Evolutionary conservation across 2,113 vertebrate genomes (phyloP).

Genomic region (Odontophorus gujanensis): DNA sequence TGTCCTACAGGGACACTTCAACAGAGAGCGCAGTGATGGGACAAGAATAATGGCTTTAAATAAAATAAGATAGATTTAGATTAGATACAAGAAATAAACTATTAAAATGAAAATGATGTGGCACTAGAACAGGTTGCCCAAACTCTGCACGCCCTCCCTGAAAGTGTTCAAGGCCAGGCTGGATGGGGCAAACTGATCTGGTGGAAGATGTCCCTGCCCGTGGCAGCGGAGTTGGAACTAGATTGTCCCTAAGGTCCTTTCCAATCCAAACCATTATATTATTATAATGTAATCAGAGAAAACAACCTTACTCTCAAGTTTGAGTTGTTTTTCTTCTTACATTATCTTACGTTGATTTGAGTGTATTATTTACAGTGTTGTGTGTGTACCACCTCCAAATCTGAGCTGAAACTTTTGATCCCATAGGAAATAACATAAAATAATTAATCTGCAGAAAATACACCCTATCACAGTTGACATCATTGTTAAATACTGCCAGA

Average conservation of each 20-base stretch:
- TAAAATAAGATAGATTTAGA: background rate
- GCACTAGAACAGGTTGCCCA: background rate
- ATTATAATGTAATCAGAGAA: background rate
- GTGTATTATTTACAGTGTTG: background rate
- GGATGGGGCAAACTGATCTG: background rate
- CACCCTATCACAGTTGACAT: slow-evolving; percentile 31
- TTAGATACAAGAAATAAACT: background rate
- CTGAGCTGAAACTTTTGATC: slow-evolving; percentile 10
- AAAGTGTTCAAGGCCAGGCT: background rate
- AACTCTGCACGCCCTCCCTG: background rate
- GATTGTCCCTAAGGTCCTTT: background rate
- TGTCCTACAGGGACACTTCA: background rate
- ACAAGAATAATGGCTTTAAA: background rate
- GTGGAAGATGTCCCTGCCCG: background rate
- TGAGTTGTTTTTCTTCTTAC: background rate
- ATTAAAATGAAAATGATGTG: background rate
- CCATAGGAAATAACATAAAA: slow-evolving; percentile 26
- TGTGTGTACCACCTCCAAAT: background rate
- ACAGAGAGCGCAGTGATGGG: background rate
- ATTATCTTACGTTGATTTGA: background rate
- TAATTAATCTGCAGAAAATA: slow-evolving; percentile 17
- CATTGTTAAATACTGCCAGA: slow-evolving; percentile 57
- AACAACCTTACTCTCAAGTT: background rate
- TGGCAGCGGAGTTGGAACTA: background rate
- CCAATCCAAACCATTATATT: background rate